Conservation (phyloP, 2,113 vertebrate species). For the Pontoporia blainvillei region DNA sequence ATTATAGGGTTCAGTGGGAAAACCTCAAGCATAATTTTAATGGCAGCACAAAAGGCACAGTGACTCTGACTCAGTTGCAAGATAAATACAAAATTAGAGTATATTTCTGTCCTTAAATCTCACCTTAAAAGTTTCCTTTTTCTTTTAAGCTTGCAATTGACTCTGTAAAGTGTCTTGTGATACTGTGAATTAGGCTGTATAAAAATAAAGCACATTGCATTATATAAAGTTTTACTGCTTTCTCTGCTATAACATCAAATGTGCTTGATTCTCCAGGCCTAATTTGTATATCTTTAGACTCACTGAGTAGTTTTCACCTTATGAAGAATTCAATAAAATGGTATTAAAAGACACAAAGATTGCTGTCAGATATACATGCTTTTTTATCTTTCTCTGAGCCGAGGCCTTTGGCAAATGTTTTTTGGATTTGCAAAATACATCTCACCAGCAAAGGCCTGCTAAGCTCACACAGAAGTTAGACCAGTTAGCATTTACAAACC, state of each 20-base stretch:
- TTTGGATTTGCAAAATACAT: slow-evolving; percentile 47
- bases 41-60: background rate
- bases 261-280: slow-evolving; percentile 44
- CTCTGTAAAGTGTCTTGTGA: slow-evolving; percentile 56
- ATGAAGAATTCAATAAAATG: slow-evolving; percentile 74
- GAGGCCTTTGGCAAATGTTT: slow-evolving; percentile 45
- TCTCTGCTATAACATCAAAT: slow-evolving; percentile 47
- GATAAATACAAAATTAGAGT: slow-evolving; percentile 36
- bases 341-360: slow-evolving; percentile 68
- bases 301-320: slow-evolving; percentile 56
- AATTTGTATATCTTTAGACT: slow-evolving; percentile 68
- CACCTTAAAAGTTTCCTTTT: slow-evolving; percentile 57
- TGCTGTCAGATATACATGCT: slow-evolving; percentile 62
- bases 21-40: background rate
- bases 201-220: slow-evolving; percentile 58
- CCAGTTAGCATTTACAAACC: slow-evolving; percentile 29
- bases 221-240: slow-evolving; percentile 62
- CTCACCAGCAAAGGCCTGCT: slow-evolving; percentile 41
- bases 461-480: slow-evolving; percentile 32
- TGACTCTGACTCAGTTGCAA: slow-evolving; percentile 20
- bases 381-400: slow-evolving; percentile 61
- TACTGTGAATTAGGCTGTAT: slow-evolving; percentile 59
- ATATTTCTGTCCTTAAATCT: slow-evolving; percentile 53
- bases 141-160: slow-evolving; percentile 55
- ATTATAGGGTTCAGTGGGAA: background rate